A percentile compares a stretch with the other conserved stretches of the same genome.
These are phyloP conservation scores for Nomada flava DNA, from an alignment of 2,888 invertebrate genomes.

Conservation along the genomic window DNA sequence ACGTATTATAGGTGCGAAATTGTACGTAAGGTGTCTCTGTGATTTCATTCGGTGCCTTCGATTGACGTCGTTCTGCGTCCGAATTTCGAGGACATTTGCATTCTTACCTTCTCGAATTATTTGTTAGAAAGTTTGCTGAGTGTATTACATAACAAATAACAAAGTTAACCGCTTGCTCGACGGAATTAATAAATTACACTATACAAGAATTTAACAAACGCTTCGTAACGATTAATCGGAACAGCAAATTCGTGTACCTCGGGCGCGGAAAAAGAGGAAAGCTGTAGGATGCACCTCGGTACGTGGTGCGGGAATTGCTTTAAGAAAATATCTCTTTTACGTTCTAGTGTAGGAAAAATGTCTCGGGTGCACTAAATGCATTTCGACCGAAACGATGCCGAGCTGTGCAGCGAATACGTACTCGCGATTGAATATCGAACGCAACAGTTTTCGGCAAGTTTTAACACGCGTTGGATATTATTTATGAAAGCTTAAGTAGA, in stretches of 20 bases:
- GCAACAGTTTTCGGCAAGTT: neutral
- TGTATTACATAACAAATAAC: conserved; percentile 38
- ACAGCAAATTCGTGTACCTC: conserved; percentile 58
- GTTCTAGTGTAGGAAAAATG: conserved; percentile 9
- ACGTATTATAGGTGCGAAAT: neutral
- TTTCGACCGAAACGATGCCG: conserved; percentile 47
- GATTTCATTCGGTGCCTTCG: conserved; percentile 37
- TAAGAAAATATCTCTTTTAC: conserved; percentile 54
- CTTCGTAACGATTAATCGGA: conserved; percentile 60
- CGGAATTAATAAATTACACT: conserved; percentile 57
- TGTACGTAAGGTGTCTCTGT: conserved; percentile 41
- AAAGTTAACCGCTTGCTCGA: conserved; percentile 31
- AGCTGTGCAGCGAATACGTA: too few species aligned
- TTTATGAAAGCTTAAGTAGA: neutral
- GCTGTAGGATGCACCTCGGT: conserved; percentile 33
- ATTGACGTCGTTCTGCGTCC: conserved; percentile 60
- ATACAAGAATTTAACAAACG: conserved; percentile 67
- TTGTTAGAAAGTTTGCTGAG: conserved; percentile 24
- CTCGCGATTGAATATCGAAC: neutral
- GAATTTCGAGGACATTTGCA: conserved; percentile 38
- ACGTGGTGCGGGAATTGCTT: conserved; percentile 35
- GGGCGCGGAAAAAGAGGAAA: conserved; percentile 49
- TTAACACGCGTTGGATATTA: neutral
- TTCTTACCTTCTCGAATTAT: neutral
- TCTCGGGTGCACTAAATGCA: conserved; percentile 6